phyloP scores from a whole-genome alignment of 2,797 vertebrate species.

The Adelosebastes latens region DNA sequence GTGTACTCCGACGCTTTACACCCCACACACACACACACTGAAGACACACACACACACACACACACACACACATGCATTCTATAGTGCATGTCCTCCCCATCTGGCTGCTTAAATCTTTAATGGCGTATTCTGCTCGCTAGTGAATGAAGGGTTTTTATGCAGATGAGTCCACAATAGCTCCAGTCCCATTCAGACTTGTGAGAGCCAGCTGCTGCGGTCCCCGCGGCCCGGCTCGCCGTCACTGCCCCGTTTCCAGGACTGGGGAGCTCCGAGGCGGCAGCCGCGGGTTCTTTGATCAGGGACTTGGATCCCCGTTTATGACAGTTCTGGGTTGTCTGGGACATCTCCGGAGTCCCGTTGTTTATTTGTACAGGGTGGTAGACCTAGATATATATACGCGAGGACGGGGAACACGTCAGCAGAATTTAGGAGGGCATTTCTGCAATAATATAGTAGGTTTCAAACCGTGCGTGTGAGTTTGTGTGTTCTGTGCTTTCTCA shows the following conservation, averaged over 20 bases:
- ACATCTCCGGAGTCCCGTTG: constrained; percentile 32
- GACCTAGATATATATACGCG: constrained; percentile 33
- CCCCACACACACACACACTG: not conserved
- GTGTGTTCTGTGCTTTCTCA: not conserved
- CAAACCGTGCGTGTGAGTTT: not conserved
- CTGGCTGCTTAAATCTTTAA: constrained; percentile 65
- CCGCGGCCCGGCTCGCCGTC: not conserved
- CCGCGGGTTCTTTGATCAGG: constrained; percentile 53
- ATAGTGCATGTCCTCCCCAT: constrained; percentile 25
- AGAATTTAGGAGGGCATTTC: constrained; percentile 19
- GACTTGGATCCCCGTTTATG: constrained; percentile 44
- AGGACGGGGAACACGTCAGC: constrained; percentile 18
- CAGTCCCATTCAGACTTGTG: constrained; percentile 47
- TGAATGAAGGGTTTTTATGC: constrained; percentile 18
- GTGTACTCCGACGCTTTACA: constrained; percentile 18
- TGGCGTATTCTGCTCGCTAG: constrained; percentile 29
- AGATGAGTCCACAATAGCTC: constrained; percentile 14
- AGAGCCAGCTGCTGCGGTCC: constrained; percentile 45
- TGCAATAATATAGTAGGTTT: not conserved
- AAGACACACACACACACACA: too few relatives aligned
- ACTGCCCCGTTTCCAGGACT: constrained; percentile 8
- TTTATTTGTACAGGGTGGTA: constrained; percentile 55
- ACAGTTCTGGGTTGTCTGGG: constrained; percentile 72
- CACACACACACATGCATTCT: not conserved
- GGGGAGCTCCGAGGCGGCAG: constrained; percentile 27